Conservation (phyloP, 2,888 invertebrate genomes). For the Schrankia costaestrigalis region DNA sequence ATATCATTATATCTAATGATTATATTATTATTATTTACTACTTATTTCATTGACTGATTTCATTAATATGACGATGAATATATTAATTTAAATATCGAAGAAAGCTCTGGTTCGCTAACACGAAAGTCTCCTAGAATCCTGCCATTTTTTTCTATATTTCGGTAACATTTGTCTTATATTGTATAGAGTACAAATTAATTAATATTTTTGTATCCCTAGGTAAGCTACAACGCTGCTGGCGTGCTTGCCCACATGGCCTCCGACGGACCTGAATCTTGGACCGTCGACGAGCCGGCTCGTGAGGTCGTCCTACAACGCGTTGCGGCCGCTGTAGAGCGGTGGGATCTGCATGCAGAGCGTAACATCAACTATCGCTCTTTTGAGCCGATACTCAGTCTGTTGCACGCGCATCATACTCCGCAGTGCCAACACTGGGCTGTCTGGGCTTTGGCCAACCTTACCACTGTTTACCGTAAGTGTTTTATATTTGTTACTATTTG, state of each 20-base stretch:
- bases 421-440: conserved; percentile 98
- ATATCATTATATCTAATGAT: too few species aligned
- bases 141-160: too few species aligned
- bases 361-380: conserved; percentile 98
- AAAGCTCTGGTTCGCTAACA: too few species aligned
- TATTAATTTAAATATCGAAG: too few species aligned
- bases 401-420: conserved; percentile 91
- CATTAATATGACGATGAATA: too few species aligned
- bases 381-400: conserved; percentile 93
- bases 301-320: conserved; percentile 87
- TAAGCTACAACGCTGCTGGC: conserved; percentile 97
- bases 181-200: neutral
- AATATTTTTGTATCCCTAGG: conserved; percentile 48
- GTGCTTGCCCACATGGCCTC: conserved; percentile 97
- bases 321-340: conserved; percentile 90
- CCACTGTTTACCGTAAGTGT: conserved; percentile 93
- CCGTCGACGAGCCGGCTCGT: conserved; percentile 85
- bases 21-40: too few species aligned
- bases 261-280: conserved; percentile 93
- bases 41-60: too few species aligned
- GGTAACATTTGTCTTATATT: too few species aligned
- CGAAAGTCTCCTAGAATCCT: too few species aligned
- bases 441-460: conserved; percentile 98
- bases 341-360: conserved; percentile 92
- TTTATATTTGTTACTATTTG: too few species aligned